These are phyloP conservation scores for Amphiprion ocellaris DNA, from an alignment of 2,113 vertebrate species.

Conservation along the genomic window DNA sequence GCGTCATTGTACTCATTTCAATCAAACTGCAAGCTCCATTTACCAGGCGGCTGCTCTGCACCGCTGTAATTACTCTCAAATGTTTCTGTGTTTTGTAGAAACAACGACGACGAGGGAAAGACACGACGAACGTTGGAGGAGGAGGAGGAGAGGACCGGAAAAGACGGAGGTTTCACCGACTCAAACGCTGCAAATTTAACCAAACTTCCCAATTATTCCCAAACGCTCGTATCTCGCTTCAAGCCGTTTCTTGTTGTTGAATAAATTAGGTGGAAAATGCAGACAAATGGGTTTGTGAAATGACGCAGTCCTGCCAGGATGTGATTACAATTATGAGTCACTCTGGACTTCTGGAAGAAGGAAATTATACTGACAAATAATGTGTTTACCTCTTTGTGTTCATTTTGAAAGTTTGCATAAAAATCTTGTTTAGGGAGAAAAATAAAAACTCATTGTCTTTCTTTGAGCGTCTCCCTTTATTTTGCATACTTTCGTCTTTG, in stretches of 20 bases:
- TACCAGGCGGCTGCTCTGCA: constrained; percentile 20
- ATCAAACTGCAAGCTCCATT: constrained; percentile 38
- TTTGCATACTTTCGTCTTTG: neutral
- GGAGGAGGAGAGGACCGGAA: neutral
- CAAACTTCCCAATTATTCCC: too few relatives aligned
- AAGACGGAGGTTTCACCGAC: too few relatives aligned
- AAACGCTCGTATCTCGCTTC: neutral
- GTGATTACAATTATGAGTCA: neutral
- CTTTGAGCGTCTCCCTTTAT: neutral
- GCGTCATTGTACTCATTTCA: constrained; percentile 13
- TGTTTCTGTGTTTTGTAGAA: neutral
- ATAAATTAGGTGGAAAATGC: neutral
- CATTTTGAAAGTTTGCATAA: too few relatives aligned
- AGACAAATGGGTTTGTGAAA: neutral
- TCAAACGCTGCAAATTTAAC: too few relatives aligned
- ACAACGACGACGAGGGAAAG: too few relatives aligned
- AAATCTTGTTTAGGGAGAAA: neutral
- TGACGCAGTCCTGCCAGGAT: neutral
- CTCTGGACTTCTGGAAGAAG: neutral
- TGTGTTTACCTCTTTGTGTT: neutral
- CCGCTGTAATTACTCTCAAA: constrained; percentile 21
- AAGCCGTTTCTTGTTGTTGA: neutral
- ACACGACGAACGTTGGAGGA: neutral
- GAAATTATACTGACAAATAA: too few relatives aligned
- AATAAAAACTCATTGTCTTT: neutral